phyloP scores from a whole-genome alignment of 2,797 vertebrate species.

The Podarcis lilfordi region DNA sequence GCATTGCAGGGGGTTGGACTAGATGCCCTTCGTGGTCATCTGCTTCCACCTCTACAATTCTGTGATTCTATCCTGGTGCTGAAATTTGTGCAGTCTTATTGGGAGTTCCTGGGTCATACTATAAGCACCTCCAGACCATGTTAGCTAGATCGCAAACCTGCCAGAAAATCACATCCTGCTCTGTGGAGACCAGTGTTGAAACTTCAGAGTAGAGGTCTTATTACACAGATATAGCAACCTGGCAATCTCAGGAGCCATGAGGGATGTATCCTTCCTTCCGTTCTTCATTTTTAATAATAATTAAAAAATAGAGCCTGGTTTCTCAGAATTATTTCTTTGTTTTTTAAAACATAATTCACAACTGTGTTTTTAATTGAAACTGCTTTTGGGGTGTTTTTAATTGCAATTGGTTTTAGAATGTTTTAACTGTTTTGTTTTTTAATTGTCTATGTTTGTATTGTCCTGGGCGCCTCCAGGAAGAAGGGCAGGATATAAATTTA shows the following conservation, averaged over 20 bases:
- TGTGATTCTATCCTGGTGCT: not conserved
- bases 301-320: not conserved
- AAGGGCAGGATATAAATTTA: not conserved
- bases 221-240: no score
- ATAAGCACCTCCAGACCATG: no score
- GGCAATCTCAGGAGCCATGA: not conserved
- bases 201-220: not conserved
- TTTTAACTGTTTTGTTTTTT: not conserved
- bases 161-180: not conserved
- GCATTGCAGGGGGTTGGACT: no score
- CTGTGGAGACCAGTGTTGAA: not conserved
- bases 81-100: no score
- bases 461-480: not conserved
- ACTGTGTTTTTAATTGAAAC: not conserved
- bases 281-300: not conserved
- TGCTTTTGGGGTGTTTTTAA: not conserved
- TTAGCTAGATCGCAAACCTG: not conserved
- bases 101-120: not conserved
- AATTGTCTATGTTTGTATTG: not conserved
- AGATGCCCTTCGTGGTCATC: no score
- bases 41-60: no score
- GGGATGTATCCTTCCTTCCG: not conserved
- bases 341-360: not conserved
- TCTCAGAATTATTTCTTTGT: not conserved
- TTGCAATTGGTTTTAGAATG: not conserved